Evolutionary conservation across 2,797 vertebrate species (phyloP).

Genomic region (Taenioides sp.): DNA sequence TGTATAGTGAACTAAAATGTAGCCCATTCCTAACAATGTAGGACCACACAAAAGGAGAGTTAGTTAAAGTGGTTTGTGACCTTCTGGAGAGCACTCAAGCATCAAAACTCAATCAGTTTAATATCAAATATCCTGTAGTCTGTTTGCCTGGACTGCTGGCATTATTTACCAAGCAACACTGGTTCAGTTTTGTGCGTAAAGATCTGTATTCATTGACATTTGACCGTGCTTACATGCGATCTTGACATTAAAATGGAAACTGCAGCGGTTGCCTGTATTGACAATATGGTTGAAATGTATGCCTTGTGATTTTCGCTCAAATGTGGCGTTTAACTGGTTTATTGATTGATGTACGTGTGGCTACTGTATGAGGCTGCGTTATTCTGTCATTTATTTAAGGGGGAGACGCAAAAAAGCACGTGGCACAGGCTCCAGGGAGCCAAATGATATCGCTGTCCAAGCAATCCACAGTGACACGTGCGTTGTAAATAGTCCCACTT

Average conservation of each 20-base stretch:
- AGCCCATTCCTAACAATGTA: neutral
- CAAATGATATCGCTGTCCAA: slow-evolving; percentile 8
- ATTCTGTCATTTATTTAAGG: neutral
- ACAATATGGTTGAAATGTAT: neutral
- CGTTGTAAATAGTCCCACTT: slow-evolving; percentile 21
- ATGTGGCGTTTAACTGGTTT: neutral
- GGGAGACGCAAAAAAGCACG: neutral
- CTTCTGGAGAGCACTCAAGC: neutral
- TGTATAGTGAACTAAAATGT: neutral
- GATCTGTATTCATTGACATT: slow-evolving; percentile 6
- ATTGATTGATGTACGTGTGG: neutral
- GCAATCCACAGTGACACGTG: slow-evolving; percentile 25
- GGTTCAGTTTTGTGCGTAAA: neutral
- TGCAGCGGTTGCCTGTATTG: neutral
- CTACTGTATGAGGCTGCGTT: neutral
- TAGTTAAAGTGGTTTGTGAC: neutral
- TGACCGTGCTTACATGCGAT: neutral
- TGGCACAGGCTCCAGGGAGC: neutral
- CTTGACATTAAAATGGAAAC: slow-evolving; percentile 4
- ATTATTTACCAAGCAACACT: neutral
- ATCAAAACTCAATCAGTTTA: neutral
- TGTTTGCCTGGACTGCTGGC: neutral
- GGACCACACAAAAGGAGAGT: neutral
- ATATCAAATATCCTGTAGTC: neutral
- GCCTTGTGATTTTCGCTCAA: neutral